Conservation (phyloP, 1,140 invertebrate species). For the Pogonomyrmex barbatus region DNA sequence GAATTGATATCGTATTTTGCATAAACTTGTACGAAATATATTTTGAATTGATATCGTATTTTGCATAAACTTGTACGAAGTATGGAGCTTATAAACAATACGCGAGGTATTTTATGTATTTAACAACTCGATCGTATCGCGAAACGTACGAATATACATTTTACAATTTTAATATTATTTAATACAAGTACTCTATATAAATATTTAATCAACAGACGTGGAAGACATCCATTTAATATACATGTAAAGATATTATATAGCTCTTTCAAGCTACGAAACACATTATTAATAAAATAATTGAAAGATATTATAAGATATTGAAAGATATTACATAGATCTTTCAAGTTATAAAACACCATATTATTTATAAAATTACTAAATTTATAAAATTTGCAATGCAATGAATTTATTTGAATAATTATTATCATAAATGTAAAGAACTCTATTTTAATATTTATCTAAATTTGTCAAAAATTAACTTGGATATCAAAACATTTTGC, state of each 20-base stretch:
- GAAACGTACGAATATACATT: background rate
- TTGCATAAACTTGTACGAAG: background rate
- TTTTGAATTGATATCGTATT: background rate
- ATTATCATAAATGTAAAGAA: background rate
- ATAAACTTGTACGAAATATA: background rate
- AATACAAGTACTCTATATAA: background rate
- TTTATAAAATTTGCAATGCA: background rate
- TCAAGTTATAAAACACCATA: background rate
- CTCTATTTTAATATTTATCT: background rate
- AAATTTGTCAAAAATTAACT: background rate
- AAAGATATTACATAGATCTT: background rate
- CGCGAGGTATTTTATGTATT: background rate
- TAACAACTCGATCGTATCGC: background rate
- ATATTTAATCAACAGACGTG: background rate
- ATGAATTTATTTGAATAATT: conserved; percentile 29
- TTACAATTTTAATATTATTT: background rate
- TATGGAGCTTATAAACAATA: background rate
- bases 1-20: background rate
- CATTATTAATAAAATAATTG: conserved; percentile 25
- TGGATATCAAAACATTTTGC: background rate
- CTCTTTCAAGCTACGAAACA: background rate
- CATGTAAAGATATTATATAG: background rate
- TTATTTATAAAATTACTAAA: conserved; percentile 31
- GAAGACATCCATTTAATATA: background rate
- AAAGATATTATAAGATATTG: too few relatives aligned